phyloP scores from a whole-genome alignment of 2,888 invertebrate genomes.

The Apotomis capreana region DNA sequence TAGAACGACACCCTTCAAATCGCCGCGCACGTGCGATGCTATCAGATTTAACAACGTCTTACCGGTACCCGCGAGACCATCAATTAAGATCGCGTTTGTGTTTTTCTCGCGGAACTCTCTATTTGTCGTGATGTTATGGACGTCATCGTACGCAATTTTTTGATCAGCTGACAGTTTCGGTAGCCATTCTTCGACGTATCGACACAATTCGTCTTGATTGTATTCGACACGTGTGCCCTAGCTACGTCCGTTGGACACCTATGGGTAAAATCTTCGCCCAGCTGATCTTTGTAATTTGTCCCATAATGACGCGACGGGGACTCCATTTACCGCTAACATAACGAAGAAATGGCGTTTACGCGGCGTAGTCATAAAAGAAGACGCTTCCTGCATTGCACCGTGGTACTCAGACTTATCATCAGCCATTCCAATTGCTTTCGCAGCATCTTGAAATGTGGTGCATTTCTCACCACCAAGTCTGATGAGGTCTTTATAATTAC shows the following conservation, averaged over 20 bases:
- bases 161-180: too few relatives aligned
- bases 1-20: too few relatives aligned
- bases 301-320: constrained; percentile 35
- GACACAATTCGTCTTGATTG: too few relatives aligned
- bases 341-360: constrained; percentile 40
- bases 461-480: constrained; percentile 42
- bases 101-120: too few relatives aligned
- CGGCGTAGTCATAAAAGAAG: constrained; percentile 38
- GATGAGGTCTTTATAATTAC: constrained; percentile 37
- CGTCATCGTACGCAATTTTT: too few relatives aligned
- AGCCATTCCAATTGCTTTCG: constrained; percentile 38
- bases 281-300: constrained; percentile 17
- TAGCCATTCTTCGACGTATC: too few relatives aligned
- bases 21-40: too few relatives aligned
- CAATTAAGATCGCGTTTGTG: too few relatives aligned
- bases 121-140: too few relatives aligned
- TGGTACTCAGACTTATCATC: constrained; percentile 41
- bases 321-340: constrained; percentile 32
- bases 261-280: constrained; percentile 24
- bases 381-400: constrained; percentile 37
- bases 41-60: too few relatives aligned
- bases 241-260: not conserved
- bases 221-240: too few relatives aligned
- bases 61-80: too few relatives aligned
- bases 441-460: constrained; percentile 44